phyloP scores from a whole-genome alignment of 2,797 vertebrate species.

The Tympanoctomys barrerae region DNA sequence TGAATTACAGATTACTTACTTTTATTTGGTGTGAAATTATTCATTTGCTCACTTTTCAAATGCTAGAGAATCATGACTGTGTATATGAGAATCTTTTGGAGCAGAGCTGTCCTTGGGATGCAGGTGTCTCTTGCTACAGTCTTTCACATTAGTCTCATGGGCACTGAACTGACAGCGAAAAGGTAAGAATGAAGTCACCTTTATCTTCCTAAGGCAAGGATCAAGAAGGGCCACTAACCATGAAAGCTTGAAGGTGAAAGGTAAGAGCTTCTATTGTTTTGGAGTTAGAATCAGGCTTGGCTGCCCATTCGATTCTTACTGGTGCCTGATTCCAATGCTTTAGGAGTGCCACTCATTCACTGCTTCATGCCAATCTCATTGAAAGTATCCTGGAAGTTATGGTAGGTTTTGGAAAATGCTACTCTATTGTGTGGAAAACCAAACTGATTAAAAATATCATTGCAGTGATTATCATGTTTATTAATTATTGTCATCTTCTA shows the following conservation, averaged over 20 bases:
- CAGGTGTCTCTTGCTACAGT: neutral
- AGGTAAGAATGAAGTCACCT: neutral
- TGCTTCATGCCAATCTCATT: neutral
- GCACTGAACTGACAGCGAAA: neutral
- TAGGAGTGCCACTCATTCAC: neutral
- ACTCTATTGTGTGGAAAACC: neutral
- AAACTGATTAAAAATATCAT: neutral
- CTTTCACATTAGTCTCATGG: neutral
- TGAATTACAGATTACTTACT: neutral
- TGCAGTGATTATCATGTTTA: slow-evolving; percentile 39
- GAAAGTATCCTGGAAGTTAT: neutral
- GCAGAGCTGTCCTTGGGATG: neutral
- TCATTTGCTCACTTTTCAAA: neutral
- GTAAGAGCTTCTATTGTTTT: neutral
- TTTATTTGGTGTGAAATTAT: neutral
- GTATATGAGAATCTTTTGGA: neutral
- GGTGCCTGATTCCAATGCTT: neutral
- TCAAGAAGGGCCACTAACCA: neutral
- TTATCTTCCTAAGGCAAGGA: neutral
- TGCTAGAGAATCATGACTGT: neutral
- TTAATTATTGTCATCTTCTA: neutral
- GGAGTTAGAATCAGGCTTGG: neutral
- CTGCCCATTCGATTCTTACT: neutral
- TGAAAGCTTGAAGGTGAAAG: neutral
- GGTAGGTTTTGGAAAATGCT: neutral